phyloP scores from a whole-genome alignment of 2,888 invertebrate species.

The Catonia carolina region DNA sequence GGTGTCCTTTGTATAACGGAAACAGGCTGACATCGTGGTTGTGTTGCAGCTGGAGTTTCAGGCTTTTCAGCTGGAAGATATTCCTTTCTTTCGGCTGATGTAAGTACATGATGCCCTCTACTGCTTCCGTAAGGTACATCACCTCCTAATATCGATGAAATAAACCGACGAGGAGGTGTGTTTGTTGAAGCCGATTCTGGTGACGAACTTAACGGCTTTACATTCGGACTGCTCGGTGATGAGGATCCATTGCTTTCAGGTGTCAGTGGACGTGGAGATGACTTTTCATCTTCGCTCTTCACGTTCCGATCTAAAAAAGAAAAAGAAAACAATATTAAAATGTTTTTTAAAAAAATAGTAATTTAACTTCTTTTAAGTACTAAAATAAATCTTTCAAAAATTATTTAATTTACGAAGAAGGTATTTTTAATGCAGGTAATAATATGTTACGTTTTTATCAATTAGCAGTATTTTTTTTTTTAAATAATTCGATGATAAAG shows the following conservation, averaged over 20 bases:
- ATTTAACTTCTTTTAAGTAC: too few species aligned
- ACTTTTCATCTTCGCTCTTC: slow-evolving; percentile 25
- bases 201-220: slow-evolving; percentile 11
- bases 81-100: slow-evolving; percentile 73
- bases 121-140: slow-evolving; percentile 75
- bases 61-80: slow-evolving; percentile 63
- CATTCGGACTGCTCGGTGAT: slow-evolving; percentile 5
- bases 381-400: too few species aligned
- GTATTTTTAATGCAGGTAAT: too few species aligned
- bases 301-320: slow-evolving; percentile 23
- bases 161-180: slow-evolving; percentile 55
- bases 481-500: too few species aligned
- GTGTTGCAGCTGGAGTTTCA: slow-evolving; percentile 51
- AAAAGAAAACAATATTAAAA: slow-evolving; percentile 3
- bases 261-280: slow-evolving; percentile 15
- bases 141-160: slow-evolving; percentile 73
- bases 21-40: slow-evolving; percentile 60
- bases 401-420: too few species aligned
- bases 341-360: neutral
- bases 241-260: slow-evolving; percentile 5
- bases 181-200: neutral
- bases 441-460: too few species aligned
- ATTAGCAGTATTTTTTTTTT: too few species aligned
- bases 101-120: slow-evolving; percentile 62
- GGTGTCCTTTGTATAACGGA: slow-evolving; percentile 82